Evolutionary conservation across 2,113 vertebrate genomes (phyloP), one percentile per base, ranked within the genome.

Genomic region (Aplodontia rufa): DNA sequence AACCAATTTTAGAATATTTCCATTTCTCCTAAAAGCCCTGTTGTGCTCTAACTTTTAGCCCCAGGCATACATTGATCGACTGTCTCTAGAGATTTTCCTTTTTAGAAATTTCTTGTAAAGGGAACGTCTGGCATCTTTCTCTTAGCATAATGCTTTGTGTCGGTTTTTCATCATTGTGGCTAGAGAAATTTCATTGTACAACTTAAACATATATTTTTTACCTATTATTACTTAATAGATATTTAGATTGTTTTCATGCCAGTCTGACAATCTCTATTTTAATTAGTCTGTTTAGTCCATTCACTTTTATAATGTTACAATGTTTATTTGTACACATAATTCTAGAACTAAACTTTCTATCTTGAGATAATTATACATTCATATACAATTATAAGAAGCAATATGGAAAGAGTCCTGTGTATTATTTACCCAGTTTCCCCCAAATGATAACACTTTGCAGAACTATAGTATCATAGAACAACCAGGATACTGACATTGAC

Each of bases 141-240:
- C 8, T 78, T 95, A 86, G 26, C 47, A 58, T 58, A 85, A 37
- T 88, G 32, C 12, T 95, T 68, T n/a, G 14, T 92, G 42, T 92
- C 5, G 17, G 60, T 71, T 91, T 93, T 83, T 86, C 42, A 68
- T 81, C 83, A 90, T 55, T 95, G 3, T 68, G 35, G 51, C 37
- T 69, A 17, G 84, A 80, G 47, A 87, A 80, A 51, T 58, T 60
- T 7, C 62, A 12, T 64, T 81, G 26, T 45, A 60, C 78, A 47
- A 55, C 64, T 76, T 68, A 95, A 93, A 45, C 37, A 76, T 28
- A 68, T 89, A 92, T 93, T 81, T 19, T 78, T 92, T 53, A 62
- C 55, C 55, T 51, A 80, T 53, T 86, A 40, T 7, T 45, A 87
- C 32, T 32, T 78, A 6, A 81, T 51, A 28, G 37, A 80, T 42